Evolutionary conservation across 53 echinoderm and acorn worm genomes (phyloP).

Genomic region (Paracentrotus lividus): DNA sequence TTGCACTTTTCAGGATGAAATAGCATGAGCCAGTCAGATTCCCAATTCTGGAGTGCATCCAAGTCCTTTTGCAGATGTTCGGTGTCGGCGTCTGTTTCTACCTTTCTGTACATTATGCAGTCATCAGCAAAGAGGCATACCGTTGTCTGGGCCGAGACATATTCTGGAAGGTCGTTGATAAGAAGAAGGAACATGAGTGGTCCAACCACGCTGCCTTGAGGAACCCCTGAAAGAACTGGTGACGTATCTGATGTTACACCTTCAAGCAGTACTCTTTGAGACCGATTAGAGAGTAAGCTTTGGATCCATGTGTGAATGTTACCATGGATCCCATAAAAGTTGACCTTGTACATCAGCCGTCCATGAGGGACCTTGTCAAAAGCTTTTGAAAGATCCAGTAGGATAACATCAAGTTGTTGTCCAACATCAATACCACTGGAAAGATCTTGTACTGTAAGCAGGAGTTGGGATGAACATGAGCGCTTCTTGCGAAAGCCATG

Average conservation of each 20-base stretch:
- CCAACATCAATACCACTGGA: not conserved
- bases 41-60: no score
- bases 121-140: not conserved
- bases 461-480: not conserved
- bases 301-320: not conserved
- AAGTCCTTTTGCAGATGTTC: not conserved
- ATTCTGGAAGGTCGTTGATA: not conserved
- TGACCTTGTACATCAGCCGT: not conserved
- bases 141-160: not conserved
- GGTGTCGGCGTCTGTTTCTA: no score
- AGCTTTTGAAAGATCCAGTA: not conserved
- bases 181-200: not conserved
- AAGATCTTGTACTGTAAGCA: not conserved
- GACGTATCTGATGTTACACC: not conserved
- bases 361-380: not conserved
- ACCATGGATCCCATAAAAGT: not conserved
- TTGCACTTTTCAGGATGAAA: not conserved
- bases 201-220: no score
- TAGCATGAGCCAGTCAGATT: not conserved
- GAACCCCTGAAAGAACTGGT: not conserved
- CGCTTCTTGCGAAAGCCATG: conserved; percentile 14
- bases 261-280: no score
- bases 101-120: no score
- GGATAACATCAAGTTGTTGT: not conserved
- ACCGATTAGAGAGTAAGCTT: no score